Evolutionary conservation across 1,140 invertebrate species (phyloP), one percentile per base, ranked within the genome.

Genomic region (Drosophila equinoxialis): DNA sequence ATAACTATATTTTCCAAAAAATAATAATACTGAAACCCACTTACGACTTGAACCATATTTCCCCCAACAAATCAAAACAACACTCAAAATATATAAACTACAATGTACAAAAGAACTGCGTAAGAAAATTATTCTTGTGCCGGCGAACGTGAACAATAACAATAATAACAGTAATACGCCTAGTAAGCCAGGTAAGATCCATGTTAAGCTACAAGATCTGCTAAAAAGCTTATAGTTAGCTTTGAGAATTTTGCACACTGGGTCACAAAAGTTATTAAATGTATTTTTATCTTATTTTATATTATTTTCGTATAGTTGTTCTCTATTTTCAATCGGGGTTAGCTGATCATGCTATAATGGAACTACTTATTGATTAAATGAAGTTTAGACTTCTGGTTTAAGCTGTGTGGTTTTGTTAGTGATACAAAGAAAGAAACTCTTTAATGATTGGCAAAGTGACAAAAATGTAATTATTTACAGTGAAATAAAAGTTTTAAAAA

Each of bases 111-210:
- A 30, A 91, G 90, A 90, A 71, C 77, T 91, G 51, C 90, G 90
- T 69, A 91, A 91, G 83, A 91, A 91, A 83, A 91, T 91, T 64
- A 84, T 91, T 58, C 90, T 91, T 57, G 74, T 91, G 69, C 90
- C 90, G 72, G 75, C 82, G 81, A 91, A 84, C 70, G 71, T 77
- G 77, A 90, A 85, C 65, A 84, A 87, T 79, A 87, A 74, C 60
- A 87, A 80, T 89, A 87, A 80, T 89, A 87, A 89, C 77, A 89
- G 84, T 89, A 89, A 90, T 84, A 81, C 86, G 74, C 74, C 82
- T 68, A 77, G 78, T 76, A 91, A 90, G 84, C 83, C 86, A 91
- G 86, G 90, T 91, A 91, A 91, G 90, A 74, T 74, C 68, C 63
- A 80, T 83, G 80, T 89, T 72, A 65, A 82, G 60, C 58, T 61